These are phyloP conservation scores for Leptopilina boulardi DNA, from an alignment of 1,140 invertebrate genomes.

Conservation along the genomic window DNA sequence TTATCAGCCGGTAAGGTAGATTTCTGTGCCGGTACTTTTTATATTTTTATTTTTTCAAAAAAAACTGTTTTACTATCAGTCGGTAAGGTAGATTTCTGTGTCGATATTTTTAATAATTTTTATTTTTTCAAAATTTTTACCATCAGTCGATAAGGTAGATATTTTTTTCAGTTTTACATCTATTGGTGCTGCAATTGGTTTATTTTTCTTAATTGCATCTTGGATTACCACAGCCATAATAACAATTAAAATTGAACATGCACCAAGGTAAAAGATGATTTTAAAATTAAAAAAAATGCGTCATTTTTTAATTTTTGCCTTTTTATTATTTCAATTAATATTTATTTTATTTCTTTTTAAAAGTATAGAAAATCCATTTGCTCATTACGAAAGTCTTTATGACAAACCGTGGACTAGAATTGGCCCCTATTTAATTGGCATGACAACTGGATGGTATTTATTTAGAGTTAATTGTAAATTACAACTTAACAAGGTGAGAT, in stretches of 20 bases:
- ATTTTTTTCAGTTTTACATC: slow-evolving; percentile 59
- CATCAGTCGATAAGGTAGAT: no score
- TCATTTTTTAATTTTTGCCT: background rate
- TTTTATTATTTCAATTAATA: background rate
- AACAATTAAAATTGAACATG: slow-evolving; percentile 61
- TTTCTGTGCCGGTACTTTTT: no score
- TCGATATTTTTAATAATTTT: no score
- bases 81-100: no score
- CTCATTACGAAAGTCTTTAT: slow-evolving; percentile 71
- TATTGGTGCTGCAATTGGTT: slow-evolving; percentile 55
- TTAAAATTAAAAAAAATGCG: slow-evolving; percentile 37
- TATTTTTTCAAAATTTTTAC: no score
- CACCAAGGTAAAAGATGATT: slow-evolving; percentile 67
- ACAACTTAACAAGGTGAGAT: slow-evolving; percentile 64
- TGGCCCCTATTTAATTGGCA: slow-evolving; percentile 71
- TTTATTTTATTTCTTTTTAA: slow-evolving; percentile 42
- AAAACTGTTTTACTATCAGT: no score
- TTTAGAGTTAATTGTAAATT: slow-evolving; percentile 64
- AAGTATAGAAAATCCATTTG: slow-evolving; percentile 72
- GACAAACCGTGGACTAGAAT: slow-evolving; percentile 73
- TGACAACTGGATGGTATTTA: slow-evolving; percentile 69
- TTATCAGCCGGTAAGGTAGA: no score
- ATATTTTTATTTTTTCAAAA: no score
- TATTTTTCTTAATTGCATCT: slow-evolving; percentile 64
- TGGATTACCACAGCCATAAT: slow-evolving; percentile 71